Conservation (phyloP, 2,797 vertebrate species). For the Siniperca scherzeri region DNA sequence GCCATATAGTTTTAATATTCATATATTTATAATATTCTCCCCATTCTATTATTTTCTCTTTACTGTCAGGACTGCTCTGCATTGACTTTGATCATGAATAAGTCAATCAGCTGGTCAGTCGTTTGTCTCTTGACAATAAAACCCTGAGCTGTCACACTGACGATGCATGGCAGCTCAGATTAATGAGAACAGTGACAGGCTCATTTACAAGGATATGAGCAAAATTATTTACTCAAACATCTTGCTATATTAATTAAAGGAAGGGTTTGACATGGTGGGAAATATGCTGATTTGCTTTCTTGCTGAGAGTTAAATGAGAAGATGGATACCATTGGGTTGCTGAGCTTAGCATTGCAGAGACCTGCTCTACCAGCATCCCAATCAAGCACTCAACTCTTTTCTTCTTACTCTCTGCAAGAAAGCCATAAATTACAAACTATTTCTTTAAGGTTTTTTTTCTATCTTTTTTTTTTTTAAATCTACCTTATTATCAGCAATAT, state of each 20-base stretch:
- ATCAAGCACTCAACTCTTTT: too few species aligned
- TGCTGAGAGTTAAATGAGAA: neutral
- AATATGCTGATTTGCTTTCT: neutral
- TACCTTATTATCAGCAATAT: too few species aligned
- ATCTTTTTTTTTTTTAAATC: too few species aligned
- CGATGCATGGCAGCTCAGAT: neutral
- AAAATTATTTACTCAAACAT: neutral
- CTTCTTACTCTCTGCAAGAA: too few species aligned
- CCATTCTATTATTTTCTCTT: neutral
- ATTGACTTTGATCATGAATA: constrained; percentile 1
- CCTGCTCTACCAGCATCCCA: too few species aligned
- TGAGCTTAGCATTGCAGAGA: neutral
- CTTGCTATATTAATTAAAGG: neutral
- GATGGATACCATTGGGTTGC: neutral
- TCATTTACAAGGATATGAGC: neutral
- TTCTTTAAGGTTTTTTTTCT: too few species aligned
- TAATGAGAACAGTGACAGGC: neutral
- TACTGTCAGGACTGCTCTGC: neutral
- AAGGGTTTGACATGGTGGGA: neutral
- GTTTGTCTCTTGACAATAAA: neutral
- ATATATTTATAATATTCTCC: neutral
- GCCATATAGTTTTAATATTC: neutral
- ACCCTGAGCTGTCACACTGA: neutral
- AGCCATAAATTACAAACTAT: too few species aligned
- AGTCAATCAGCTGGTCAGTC: neutral